Conservation (phyloP, 2,888 invertebrate genomes). For the Latheticus oryzae region DNA sequence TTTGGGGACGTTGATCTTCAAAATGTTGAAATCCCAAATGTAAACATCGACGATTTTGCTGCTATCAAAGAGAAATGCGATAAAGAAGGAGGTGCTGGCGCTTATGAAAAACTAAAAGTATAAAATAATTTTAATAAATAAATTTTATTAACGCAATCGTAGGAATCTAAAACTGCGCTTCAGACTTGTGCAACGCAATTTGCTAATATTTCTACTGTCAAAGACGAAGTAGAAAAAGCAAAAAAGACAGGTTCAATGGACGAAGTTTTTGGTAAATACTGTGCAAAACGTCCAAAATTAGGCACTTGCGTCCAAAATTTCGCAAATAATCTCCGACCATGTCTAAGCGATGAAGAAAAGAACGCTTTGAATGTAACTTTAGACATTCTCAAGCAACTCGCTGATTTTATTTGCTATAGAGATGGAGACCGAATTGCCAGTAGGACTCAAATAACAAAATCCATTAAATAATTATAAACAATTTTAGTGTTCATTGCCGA, state of each 20-base stretch:
- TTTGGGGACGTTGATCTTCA: constrained; percentile 50
- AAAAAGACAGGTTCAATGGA: constrained; percentile 70
- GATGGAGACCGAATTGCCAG: constrained; percentile 86
- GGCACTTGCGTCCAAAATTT: constrained; percentile 73
- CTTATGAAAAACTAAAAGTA: constrained; percentile 5
- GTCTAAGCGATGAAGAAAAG: constrained; percentile 73
- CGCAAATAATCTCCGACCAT: constrained; percentile 70
- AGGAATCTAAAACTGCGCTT: constrained; percentile 66
- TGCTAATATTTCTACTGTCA: constrained; percentile 70
- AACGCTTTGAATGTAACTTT: constrained; percentile 72
- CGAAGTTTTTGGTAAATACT: constrained; percentile 72
- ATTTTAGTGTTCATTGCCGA: constrained; percentile 80
- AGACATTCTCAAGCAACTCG: constrained; percentile 76
- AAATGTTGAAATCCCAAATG: constrained; percentile 51
- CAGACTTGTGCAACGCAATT: constrained; percentile 70
- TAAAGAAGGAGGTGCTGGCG: constrained; percentile 62
- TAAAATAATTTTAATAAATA: not conserved
- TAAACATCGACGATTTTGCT: constrained; percentile 59
- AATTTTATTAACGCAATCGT: constrained; percentile 44
- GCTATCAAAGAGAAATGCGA: constrained; percentile 64
- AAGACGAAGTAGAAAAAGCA: constrained; percentile 76
- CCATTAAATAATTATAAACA: constrained; percentile 10
- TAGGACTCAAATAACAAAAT: constrained; percentile 55
- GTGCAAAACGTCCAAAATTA: constrained; percentile 72
- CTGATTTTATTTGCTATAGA: constrained; percentile 81